These are phyloP conservation scores for Pelodytes ibericus DNA, from an alignment of 2,797 vertebrate species.

Conservation along the genomic window DNA sequence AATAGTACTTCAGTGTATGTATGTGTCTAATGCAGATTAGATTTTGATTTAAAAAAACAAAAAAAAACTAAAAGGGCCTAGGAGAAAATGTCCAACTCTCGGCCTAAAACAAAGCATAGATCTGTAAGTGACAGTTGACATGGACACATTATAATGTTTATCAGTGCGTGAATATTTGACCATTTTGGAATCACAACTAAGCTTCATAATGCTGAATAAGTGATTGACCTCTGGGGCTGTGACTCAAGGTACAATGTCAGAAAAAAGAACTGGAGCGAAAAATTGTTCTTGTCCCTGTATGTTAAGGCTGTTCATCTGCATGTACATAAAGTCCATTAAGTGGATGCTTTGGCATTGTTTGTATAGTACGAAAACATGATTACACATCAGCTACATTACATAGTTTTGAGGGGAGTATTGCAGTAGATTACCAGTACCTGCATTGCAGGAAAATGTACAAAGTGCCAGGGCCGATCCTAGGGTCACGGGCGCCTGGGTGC, in stretches of 20 bases:
- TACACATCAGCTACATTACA: neutral
- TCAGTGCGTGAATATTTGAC: neutral
- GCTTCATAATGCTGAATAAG: neutral
- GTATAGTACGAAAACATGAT: neutral
- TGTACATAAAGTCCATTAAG: slow-evolving; percentile 11
- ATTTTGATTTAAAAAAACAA: too few species aligned
- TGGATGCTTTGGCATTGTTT: neutral
- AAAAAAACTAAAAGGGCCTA: too few species aligned
- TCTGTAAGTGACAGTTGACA: too few species aligned
- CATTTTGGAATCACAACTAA: neutral
- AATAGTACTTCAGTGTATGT: too few species aligned
- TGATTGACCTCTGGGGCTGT: neutral
- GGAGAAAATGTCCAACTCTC: too few species aligned
- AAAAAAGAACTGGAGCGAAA: neutral
- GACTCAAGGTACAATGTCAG: neutral
- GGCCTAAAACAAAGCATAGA: too few species aligned
- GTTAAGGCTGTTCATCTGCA: neutral
- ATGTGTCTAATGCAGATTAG: too few species aligned
- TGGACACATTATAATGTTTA: too few species aligned
- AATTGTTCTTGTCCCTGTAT: neutral
- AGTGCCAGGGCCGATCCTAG: too few species aligned
- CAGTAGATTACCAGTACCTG: slow-evolving; percentile 1
- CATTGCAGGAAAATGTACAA: slow-evolving; percentile 31
- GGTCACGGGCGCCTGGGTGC: too few species aligned
- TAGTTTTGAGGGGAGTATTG: neutral